Percentiles rank a stretch among this genome's conserved stretches.
These are phyloP conservation scores for Amphimallon solstitiale DNA, from an alignment of 2,888 invertebrate genomes.

Conservation along the genomic window DNA sequence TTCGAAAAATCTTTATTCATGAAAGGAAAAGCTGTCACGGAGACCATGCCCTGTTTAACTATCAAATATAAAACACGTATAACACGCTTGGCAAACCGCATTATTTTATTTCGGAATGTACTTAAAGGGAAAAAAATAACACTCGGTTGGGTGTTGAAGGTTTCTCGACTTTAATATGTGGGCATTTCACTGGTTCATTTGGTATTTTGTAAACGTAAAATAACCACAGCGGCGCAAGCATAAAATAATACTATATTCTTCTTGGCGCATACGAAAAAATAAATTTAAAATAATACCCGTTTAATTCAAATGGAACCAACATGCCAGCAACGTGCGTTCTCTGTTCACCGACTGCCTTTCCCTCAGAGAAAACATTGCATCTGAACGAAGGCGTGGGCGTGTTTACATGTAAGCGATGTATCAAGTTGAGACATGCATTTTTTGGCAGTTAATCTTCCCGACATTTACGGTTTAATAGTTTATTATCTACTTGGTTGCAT, in stretches of 20 bases:
- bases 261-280: not conserved
- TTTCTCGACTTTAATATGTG: not conserved
- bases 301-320: conserved; percentile 12
- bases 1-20: no score
- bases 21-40: no score
- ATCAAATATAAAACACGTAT: no score
- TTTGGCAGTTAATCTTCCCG: conserved; percentile 22
- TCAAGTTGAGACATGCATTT: conserved; percentile 16
- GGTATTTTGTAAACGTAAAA: conserved; percentile 26
- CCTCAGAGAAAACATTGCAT: conserved; percentile 19
- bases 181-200: not conserved
- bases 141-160: not conserved
- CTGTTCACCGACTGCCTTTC: conserved; percentile 3
- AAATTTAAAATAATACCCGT: conserved; percentile 11
- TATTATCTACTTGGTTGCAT: not conserved
- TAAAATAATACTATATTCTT: conserved; percentile 25
- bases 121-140: not conserved
- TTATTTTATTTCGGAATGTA: no score
- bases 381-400: conserved; percentile 24
- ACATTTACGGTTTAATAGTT: conserved; percentile 13
- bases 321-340: not conserved
- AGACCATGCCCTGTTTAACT: no score
- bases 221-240: conserved; percentile 6
- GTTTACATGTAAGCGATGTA: conserved; percentile 6
- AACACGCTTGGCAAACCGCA: no score